Percentiles rank a stretch among this genome's conserved stretches.
Evolutionary conservation across 53 echinoderm and acorn worm genomes (phyloP).

Genomic region (Henricia sp.): DNA sequence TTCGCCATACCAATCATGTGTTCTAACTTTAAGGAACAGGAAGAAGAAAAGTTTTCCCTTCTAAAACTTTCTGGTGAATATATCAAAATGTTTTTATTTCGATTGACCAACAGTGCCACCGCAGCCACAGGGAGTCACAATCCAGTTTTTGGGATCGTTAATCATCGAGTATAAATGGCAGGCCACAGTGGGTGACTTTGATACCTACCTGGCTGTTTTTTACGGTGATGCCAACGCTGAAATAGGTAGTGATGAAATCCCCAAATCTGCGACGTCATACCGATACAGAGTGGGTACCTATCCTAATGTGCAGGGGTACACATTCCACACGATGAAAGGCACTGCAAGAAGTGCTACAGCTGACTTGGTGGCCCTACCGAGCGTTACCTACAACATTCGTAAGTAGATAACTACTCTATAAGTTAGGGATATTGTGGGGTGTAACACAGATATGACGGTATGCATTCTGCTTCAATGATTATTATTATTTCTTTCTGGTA

Average conservation of each 20-base stretch:
- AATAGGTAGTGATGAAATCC: slow-evolving; percentile 3
- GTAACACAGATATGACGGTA: too few species aligned
- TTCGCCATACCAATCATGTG: too few species aligned
- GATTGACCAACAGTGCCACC: too few species aligned
- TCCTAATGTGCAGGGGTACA: not conserved
- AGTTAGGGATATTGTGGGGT: too few species aligned
- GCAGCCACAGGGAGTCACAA: not conserved
- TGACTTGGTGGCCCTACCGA: not conserved
- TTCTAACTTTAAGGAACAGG: too few species aligned
- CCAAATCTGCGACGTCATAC: slow-evolving; percentile 1
- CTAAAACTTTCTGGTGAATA: too few species aligned
- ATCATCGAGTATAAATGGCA: slow-evolving; percentile 22
- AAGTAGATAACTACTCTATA: too few species aligned
- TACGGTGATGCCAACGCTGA: not conserved
- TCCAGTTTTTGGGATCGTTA: not conserved
- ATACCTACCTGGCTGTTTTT: not conserved
- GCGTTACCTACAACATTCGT: slow-evolving; percentile 18
- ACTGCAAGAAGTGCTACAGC: not conserved
- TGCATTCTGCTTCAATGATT: too few species aligned
- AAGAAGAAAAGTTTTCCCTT: too few species aligned
- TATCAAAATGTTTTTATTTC: too few species aligned
- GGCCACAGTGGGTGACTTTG: slow-evolving; percentile 22
- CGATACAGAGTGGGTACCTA: not conserved
- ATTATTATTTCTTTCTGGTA: too few species aligned
- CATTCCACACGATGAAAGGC: slow-evolving; percentile 14